These are phyloP conservation scores for Melipona bicolor DNA, from an alignment of 2,888 invertebrate genomes.

Conservation along the genomic window DNA sequence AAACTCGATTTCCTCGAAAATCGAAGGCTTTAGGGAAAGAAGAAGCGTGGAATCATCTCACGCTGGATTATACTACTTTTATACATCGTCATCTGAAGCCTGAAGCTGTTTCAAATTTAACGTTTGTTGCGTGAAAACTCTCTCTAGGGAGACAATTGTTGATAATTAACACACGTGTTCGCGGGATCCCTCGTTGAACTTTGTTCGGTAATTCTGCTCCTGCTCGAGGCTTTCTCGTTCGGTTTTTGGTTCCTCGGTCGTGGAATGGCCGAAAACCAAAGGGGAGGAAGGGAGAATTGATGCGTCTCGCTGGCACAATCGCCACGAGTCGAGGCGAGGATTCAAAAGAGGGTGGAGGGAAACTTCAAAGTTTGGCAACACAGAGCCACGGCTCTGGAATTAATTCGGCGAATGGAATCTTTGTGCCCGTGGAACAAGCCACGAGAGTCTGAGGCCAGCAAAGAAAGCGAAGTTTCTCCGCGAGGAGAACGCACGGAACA, in stretches of 20 bases:
- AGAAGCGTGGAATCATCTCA: too few species aligned
- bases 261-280: not conserved
- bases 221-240: too few species aligned
- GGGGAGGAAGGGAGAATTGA: conserved; percentile 8
- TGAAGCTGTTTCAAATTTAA: too few species aligned
- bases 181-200: too few species aligned
- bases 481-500: conserved; percentile 12
- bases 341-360: conserved; percentile 25
- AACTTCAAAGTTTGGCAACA: conserved; percentile 28
- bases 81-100: too few species aligned
- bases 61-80: too few species aligned
- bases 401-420: conserved; percentile 47
- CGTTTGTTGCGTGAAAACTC: too few species aligned
- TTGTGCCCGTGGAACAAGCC: conserved; percentile 36
- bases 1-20: too few species aligned
- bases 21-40: too few species aligned
- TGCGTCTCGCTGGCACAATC: conserved; percentile 23
- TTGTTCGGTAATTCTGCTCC: too few species aligned
- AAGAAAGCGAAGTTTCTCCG: conserved; percentile 50
- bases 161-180: too few species aligned
- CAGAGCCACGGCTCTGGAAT: conserved; percentile 14
- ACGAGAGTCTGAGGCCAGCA: not conserved
- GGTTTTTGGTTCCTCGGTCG: not conserved
- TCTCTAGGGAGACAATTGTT: too few species aligned
- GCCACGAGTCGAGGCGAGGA: not conserved